Conservation (phyloP, 2,113 vertebrate species). For the Chroicocephalus ridibundus region DNA sequence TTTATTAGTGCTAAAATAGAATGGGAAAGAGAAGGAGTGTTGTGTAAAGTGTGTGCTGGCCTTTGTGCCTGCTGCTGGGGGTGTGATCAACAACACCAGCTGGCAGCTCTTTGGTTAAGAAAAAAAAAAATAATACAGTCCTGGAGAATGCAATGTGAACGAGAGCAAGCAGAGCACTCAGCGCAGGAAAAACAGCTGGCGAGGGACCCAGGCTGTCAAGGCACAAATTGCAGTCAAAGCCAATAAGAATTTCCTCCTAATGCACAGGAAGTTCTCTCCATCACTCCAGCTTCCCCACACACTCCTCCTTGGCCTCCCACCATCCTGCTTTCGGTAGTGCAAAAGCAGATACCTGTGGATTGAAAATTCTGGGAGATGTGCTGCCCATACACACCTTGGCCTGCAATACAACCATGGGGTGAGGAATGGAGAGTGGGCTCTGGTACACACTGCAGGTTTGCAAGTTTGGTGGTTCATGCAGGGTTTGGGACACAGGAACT, state of each 20-base stretch:
- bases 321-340: neutral
- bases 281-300: neutral
- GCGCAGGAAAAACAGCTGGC: slow-evolving; percentile 57
- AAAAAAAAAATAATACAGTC: slow-evolving; percentile 46
- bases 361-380: neutral
- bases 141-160: slow-evolving; percentile 39
- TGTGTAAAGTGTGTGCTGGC: slow-evolving; percentile 61
- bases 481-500: neutral
- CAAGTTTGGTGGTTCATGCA: neutral
- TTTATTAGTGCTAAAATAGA: slow-evolving; percentile 58
- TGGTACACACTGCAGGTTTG: neutral
- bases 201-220: slow-evolving; percentile 34
- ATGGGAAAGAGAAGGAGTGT: slow-evolving; percentile 60
- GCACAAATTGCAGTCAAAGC: slow-evolving; percentile 41
- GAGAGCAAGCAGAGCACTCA: slow-evolving; percentile 46
- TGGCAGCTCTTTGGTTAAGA: slow-evolving; percentile 67
- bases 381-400: neutral
- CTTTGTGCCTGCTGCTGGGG: slow-evolving; percentile 57
- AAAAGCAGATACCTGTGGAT: neutral
- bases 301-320: neutral
- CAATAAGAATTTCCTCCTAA: slow-evolving; percentile 43
- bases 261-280: slow-evolving; percentile 27
- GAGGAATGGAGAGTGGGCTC: neutral
- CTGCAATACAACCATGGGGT: neutral
- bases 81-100: slow-evolving; percentile 69